Evolutionary conservation across 92 coral and sea anemone species (phyloP).

Genomic region (Montipora capitata): DNA sequence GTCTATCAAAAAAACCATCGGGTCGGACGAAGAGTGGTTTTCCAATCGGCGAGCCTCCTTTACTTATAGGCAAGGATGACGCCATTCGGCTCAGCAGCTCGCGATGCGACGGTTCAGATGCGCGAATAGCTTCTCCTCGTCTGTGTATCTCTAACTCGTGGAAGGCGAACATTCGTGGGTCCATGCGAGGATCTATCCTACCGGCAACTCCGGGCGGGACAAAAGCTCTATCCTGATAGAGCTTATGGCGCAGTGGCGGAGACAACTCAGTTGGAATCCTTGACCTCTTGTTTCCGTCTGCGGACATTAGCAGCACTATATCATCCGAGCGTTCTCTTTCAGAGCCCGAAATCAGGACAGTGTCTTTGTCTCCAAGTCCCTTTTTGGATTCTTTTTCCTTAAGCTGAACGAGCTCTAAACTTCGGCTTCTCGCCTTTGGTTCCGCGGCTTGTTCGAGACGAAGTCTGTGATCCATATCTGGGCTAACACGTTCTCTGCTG

Average conservation of each 20-base stretch:
- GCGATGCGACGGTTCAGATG: constrained; percentile 84
- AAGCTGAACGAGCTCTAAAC: constrained; percentile 73
- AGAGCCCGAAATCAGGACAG: constrained; percentile 19
- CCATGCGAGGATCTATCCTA: constrained; percentile 74
- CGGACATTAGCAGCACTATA: constrained; percentile 36
- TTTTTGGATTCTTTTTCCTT: constrained; percentile 82
- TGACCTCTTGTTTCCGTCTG: constrained; percentile 21
- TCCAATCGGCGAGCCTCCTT: constrained; percentile 42
- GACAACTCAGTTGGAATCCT: constrained; percentile 76
- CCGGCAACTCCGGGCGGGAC: constrained; percentile 47
- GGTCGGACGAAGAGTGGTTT: constrained; percentile 72
- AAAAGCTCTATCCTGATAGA: constrained; percentile 69
- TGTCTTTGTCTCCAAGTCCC: constrained; percentile 36
- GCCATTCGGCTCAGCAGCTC: constrained; percentile 94
- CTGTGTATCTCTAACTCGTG: constrained; percentile 86
- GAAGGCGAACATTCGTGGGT: constrained; percentile 77
- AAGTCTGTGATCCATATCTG: constrained; percentile 65
- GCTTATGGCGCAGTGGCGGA: constrained; percentile 83
- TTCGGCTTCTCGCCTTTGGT: constrained; percentile 76
- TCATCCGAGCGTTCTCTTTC: constrained; percentile 76
- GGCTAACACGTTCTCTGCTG: constrained; percentile 39
- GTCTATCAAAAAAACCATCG: constrained; percentile 68
- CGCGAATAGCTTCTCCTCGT: constrained; percentile 82
- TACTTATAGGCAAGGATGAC: constrained; percentile 70
- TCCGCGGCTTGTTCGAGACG: constrained; percentile 76